Percentiles rank a stretch among this genome's conserved stretches.
Conservation (phyloP, 2,113 vertebrate genomes). For the Lonchura striata region DNA sequence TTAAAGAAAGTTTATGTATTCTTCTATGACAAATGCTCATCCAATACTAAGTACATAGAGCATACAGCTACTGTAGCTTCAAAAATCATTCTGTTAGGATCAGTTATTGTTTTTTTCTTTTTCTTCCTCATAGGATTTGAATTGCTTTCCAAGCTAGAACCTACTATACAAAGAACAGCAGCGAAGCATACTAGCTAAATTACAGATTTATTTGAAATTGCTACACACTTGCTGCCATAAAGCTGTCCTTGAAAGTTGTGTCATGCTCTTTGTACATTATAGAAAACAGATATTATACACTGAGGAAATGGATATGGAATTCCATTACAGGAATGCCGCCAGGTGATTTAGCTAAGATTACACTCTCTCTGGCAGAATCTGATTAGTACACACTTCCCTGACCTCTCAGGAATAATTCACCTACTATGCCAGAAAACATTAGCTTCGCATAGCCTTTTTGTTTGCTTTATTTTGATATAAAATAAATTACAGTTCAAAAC, state of each 20-base stretch:
- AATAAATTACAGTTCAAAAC: not conserved
- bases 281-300: not conserved
- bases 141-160: not conserved
- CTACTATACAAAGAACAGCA: not conserved
- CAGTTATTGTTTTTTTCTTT: not conserved
- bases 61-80: not conserved
- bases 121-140: not conserved
- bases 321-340: not conserved
- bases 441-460: not conserved
- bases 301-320: not conserved
- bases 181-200: not conserved
- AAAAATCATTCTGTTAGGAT: not conserved
- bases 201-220: not conserved
- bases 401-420: not conserved
- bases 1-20: not conserved
- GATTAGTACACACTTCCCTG: not conserved
- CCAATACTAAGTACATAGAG: not conserved
- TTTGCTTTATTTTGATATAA: not conserved
- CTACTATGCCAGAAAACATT: not conserved
- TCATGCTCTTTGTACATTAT: not conserved
- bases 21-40: not conserved
- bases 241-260: not conserved
- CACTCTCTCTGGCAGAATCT: not conserved
- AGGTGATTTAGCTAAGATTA: not conserved
- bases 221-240: not conserved